phyloP scores from a whole-genome alignment of 2,113 vertebrate genomes.

The Phycodurus eques region DNA sequence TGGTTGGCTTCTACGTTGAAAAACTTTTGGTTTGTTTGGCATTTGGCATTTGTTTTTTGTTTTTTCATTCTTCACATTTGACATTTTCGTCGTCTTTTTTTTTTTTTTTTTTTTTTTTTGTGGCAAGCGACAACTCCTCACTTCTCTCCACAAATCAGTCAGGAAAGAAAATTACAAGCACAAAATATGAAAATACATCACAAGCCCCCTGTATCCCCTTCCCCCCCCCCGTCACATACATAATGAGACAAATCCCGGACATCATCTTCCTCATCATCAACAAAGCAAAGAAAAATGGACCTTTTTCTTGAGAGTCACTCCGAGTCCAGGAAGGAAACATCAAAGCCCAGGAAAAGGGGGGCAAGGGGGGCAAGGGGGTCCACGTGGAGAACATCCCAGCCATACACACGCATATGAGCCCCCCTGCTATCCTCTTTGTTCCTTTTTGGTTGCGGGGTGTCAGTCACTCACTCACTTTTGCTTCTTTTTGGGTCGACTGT shows the following conservation, averaged over 20 bases:
- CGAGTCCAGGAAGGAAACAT: conserved; percentile 17
- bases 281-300: conserved; percentile 58
- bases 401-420: conserved; percentile 48
- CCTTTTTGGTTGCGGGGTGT: conserved; percentile 77
- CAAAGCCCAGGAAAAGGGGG: conserved; percentile 18
- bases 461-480: conserved; percentile 65
- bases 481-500: conserved; percentile 74
- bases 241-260: conserved; percentile 68
- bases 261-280: conserved; percentile 18
- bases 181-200: conserved; percentile 69
- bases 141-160: conserved; percentile 63
- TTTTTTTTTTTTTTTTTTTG: not conserved
- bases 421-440: conserved; percentile 63
- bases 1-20: conserved; percentile 64
- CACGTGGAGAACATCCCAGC: conserved; percentile 53
- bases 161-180: conserved; percentile 63
- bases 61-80: conserved; percentile 57
- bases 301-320: conserved; percentile 71
- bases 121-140: conserved; percentile 77
- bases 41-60: conserved; percentile 60
- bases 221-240: conserved; percentile 43
- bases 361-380: conserved; percentile 24
- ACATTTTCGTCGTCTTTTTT: conserved; percentile 25
- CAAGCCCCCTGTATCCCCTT: conserved; percentile 16
- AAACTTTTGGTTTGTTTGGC: conserved; percentile 68